Evolutionary conservation across 1,140 invertebrate genomes (phyloP).

Genomic region (Drosophila prosaltans): DNA sequence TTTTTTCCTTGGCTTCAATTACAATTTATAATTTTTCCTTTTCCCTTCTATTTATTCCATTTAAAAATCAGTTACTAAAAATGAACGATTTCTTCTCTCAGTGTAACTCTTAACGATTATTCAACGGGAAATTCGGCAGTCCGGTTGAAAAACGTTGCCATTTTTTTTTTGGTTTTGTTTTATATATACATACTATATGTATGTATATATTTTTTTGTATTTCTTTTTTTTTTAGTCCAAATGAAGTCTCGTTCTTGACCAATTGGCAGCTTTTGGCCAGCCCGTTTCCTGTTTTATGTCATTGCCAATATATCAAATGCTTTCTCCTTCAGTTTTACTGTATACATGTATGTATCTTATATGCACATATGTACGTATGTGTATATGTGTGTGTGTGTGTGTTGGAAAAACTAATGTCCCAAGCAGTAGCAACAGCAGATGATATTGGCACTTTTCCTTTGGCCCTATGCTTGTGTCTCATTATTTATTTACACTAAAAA

Average conservation of each 20-base stretch:
- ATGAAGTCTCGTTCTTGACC: slow-evolving; percentile 29
- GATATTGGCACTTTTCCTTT: slow-evolving; percentile 25
- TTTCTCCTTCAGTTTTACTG: slow-evolving; percentile 2
- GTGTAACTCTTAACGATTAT: background rate
- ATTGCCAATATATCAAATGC: slow-evolving; percentile 50
- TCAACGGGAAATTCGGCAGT: background rate
- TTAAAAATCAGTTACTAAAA: too few species aligned
- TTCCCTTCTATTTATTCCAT: too few species aligned
- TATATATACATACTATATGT: background rate
- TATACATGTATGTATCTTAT: background rate
- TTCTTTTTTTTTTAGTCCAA: slow-evolving; percentile 23
- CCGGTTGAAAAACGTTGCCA: background rate
- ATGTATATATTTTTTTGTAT: background rate
- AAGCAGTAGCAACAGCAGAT: background rate
- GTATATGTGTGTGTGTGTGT: background rate
- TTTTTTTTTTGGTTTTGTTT: background rate
- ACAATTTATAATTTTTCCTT: too few species aligned
- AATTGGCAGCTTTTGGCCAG: slow-evolving; percentile 51
- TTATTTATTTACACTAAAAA: slow-evolving; percentile 78
- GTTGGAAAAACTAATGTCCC: slow-evolving; percentile 5
- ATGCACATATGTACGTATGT: background rate
- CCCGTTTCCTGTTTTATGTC: slow-evolving; percentile 45
- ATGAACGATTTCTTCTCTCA: too few species aligned
- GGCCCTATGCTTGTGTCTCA: slow-evolving; percentile 47
- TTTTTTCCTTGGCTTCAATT: too few species aligned